Evolutionary conservation across 2,888 invertebrate genomes (phyloP), one percentile per base, ranked within the genome.

Genomic region (Acleris laterana): DNA sequence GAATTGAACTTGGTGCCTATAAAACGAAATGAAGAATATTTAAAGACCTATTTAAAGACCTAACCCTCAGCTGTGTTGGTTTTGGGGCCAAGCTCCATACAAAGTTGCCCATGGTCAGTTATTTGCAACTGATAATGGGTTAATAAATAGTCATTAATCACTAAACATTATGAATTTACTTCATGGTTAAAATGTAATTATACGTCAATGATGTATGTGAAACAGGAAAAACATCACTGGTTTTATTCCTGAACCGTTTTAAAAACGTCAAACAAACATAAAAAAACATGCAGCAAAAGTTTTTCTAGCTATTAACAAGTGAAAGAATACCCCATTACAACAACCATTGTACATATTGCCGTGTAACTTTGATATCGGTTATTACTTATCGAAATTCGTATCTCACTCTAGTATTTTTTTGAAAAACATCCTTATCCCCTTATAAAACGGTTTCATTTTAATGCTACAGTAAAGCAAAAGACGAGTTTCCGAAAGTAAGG

Each of bases 241-340:
- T 25, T 46, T 46, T n/a, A n/a, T 11, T 11, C 32, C 32, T 38
- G 38, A 38, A 38, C 13, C 4, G 38, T 38, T 38, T 38, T 38
- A 13, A 38, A 38, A 38, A 38, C 13, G 13, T 38, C 38, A 38
- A 11, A 38, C 13, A 38, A 38, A 38, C 13, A 38, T 7, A 25
- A 25, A 25, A 25, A 38, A 38, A 38, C 11, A 13, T 4, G 50
- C 51, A 59, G 53, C 69, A 13, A 38, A 7, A 32, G 67, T 71
- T 73, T 69, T 72, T 70, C 68, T 58, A 62, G 68, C 75, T 72
- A 74, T 76, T 75, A 77, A 69, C 69, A 59, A 69, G 69, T 52
- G 70, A 75, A 74, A 72, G 70, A 74, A 79, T 78, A 70, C 73
- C 58, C 72, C 73, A 59, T 75, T 71, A 69, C 68, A 69, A 52